Conservation (phyloP, 2,113 vertebrate species). For the Archocentrus centrarchus region DNA sequence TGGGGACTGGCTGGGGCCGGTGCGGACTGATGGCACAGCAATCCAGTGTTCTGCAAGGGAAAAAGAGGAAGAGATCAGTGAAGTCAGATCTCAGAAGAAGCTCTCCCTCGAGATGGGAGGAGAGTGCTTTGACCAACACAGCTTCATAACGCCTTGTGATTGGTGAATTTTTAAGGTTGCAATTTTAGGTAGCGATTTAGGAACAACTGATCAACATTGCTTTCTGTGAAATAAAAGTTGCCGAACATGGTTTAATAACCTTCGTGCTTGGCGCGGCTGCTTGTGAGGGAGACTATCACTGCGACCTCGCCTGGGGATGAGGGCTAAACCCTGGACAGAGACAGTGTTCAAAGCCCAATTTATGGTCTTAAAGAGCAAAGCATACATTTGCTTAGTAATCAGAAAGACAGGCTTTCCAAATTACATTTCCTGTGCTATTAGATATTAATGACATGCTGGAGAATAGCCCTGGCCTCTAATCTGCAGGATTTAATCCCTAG, state of each 20-base stretch:
- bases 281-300: slow-evolving; percentile 12
- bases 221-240: slow-evolving; percentile 53
- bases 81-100: slow-evolving; percentile 40
- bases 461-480: slow-evolving; percentile 78
- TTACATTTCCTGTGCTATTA: slow-evolving; percentile 79
- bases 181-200: slow-evolving; percentile 22
- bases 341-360: slow-evolving; percentile 71
- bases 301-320: slow-evolving; percentile 44
- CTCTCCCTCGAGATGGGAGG: slow-evolving; percentile 17
- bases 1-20: slow-evolving; percentile 61
- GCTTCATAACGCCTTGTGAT: slow-evolving; percentile 35
- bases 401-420: slow-evolving; percentile 74
- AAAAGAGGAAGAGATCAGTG: slow-evolving; percentile 30
- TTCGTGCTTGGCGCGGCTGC: slow-evolving; percentile 24
- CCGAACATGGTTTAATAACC: slow-evolving; percentile 50
- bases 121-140: slow-evolving; percentile 32
- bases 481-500: slow-evolving; percentile 82
- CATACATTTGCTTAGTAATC: slow-evolving; percentile 79
- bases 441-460: slow-evolving; percentile 83
- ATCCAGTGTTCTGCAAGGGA: slow-evolving; percentile 29
- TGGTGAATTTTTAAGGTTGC: slow-evolving; percentile 19
- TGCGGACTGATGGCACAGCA: slow-evolving; percentile 34
- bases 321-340: slow-evolving; percentile 59
- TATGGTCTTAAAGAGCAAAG: slow-evolving; percentile 75
- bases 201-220: slow-evolving; percentile 30